Evolutionary conservation across 2,888 invertebrate genomes (phyloP), one percentile per base, ranked within the genome.

Genomic region (Ophion ellenae): DNA sequence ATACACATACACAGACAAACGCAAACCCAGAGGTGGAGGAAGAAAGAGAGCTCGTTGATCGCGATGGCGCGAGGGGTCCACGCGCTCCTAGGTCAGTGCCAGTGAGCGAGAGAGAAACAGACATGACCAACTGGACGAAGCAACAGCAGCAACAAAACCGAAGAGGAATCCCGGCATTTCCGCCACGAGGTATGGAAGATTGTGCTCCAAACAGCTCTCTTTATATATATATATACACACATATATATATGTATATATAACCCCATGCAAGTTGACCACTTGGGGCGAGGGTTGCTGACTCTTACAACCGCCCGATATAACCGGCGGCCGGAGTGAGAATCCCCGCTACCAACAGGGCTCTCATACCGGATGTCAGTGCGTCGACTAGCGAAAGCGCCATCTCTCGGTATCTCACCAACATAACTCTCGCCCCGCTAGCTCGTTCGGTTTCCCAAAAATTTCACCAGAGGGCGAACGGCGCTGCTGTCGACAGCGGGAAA

Each of bases 81-180:
- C 90, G 91, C 93, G 91, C 36, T 81, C 86, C 70, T 93, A 93
- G 92, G 92, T 92, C 92, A 93, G 93, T 91, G 90, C 91, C 86
- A 81, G 78, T 88, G 89, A 87, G 87, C 87, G 82, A 73, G 74
- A 59, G 59, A 76, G 71, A 81, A 69, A 82, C 73, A 80, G 64
- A 83, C 79, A 79, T 69, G 67, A 81, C 83, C 84, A 74, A 78
- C 80, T 45, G 81, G 76, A 73, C 75, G 77, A 59, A 81, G 36
- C 73, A 71, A 71, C 67, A 76, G 74, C 64, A 28, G 77, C 77
- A 78, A 61, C 85, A 75, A 80, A 73, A 66, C 20, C 76, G 66
- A 73, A 76, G 78, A 74, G 78, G 77, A 85, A 86, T 77, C 84
- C 84, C 83, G 59, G 81, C 81, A 78, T 80, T 84, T 80, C 82